Percentiles rank a stretch among this genome's conserved stretches.
phyloP scores from a whole-genome alignment of 1,140 invertebrate genomes.

The Aphelenchoides avenae region DNA sequence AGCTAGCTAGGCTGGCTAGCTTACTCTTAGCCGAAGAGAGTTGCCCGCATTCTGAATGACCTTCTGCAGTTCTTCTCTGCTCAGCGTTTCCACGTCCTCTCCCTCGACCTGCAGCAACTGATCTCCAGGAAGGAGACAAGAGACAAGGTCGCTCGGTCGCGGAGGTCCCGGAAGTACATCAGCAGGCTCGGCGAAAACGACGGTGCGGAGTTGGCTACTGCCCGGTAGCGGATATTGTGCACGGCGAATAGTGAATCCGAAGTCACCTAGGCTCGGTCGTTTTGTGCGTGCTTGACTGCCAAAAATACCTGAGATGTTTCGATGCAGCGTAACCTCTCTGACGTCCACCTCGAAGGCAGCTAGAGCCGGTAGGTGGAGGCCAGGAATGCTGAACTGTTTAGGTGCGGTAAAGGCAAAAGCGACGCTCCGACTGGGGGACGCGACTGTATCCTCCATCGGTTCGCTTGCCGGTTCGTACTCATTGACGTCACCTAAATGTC shows the following conservation, averaged over 20 bases:
- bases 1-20: no score
- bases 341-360: conserved; percentile 70
- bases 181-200: conserved; percentile 86
- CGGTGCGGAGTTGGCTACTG: conserved; percentile 65
- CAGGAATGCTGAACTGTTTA: conserved; percentile 60
- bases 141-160: conserved; percentile 66
- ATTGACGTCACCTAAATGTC: no score
- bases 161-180: conserved; percentile 68
- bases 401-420: conserved; percentile 19
- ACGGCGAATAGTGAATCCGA: conserved; percentile 85
- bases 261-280: conserved; percentile 69
- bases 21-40: no score
- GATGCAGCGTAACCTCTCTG: conserved; percentile 72
- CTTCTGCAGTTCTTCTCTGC: conserved; percentile 85
- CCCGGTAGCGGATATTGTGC: conserved; percentile 67
- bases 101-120: conserved; percentile 77
- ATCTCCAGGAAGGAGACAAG: conserved; percentile 81
- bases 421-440: no score
- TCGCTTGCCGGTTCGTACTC: conserved; percentile 3
- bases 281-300: not conserved
- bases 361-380: conserved; percentile 74
- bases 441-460: not conserved
- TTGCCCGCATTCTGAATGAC: conserved; percentile 80
- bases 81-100: conserved; percentile 75
- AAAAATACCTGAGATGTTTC: conserved; percentile 67